Conservation (phyloP, 1,140 invertebrate genomes). For the Drosophila yakuba region DNA sequence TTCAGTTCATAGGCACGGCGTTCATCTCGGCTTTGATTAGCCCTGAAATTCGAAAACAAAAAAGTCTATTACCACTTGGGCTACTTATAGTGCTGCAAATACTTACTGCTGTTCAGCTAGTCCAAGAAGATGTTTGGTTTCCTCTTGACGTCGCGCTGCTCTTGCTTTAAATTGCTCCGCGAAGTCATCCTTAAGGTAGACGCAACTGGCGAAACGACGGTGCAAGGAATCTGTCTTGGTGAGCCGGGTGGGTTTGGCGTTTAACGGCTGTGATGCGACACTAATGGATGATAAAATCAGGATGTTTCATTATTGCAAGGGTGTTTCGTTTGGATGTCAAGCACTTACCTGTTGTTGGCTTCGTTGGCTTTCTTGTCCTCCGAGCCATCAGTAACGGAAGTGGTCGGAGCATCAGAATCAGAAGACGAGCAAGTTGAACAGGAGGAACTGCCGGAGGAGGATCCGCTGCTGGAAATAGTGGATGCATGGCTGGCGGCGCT, state of each 20-base stretch:
- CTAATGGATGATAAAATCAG: neutral
- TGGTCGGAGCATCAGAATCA: neutral
- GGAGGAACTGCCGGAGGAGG: no score
- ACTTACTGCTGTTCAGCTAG: constrained; percentile 37
- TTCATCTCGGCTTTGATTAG: constrained; percentile 1
- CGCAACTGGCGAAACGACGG: constrained; percentile 15
- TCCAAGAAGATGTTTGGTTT: constrained; percentile 2
- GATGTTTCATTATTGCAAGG: no score
- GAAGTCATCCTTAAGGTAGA: constrained; percentile 37
- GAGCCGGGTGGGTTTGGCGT: neutral
- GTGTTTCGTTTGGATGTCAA: no score
- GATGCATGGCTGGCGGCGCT: constrained; percentile 16
- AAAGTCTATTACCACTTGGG: neutral
- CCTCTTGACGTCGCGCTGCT: neutral
- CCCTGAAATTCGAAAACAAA: constrained; percentile 8
- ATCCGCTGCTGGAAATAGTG: neutral
- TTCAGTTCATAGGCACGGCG: constrained; percentile 32
- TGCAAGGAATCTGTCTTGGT: constrained; percentile 13
- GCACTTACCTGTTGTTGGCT: no score
- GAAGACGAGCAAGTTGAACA: neutral
- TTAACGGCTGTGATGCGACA: neutral
- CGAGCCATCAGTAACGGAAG: neutral
- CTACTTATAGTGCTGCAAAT: neutral
- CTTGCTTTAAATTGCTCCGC: constrained; percentile 9
- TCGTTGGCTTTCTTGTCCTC: no score